These are phyloP conservation scores for Coreius guichenoti DNA, from an alignment of 2,797 vertebrate species.

Conservation along the genomic window DNA sequence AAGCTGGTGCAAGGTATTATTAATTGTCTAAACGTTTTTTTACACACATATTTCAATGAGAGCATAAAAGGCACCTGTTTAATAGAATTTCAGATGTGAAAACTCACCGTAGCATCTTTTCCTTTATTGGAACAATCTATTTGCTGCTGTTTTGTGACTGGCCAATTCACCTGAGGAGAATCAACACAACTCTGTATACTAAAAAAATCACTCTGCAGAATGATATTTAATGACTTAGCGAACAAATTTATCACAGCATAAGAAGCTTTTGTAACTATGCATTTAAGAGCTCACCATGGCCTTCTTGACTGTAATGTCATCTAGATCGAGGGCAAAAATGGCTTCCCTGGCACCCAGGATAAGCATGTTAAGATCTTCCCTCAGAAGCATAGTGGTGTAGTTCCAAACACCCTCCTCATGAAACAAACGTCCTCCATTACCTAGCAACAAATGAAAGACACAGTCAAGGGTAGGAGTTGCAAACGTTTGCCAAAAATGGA, in stretches of 20 bases:
- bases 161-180: slow-evolving; percentile 76
- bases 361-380: slow-evolving; percentile 75
- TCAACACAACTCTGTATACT: not conserved
- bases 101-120: slow-evolving; percentile 73
- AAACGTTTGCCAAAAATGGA: not conserved
- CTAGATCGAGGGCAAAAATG: slow-evolving; percentile 80
- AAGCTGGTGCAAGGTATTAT: not conserved
- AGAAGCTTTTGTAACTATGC: not conserved
- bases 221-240: not conserved
- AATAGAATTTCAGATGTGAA: not conserved
- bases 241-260: not conserved
- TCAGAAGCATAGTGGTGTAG: slow-evolving; percentile 79
- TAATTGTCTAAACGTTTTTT: not conserved
- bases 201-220: not conserved
- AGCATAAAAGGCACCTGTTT: not conserved
- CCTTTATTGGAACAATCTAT: slow-evolving; percentile 73
- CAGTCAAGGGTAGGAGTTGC: slow-evolving; percentile 2
- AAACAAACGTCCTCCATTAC: slow-evolving; percentile 70
- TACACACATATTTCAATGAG: not conserved
- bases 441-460: slow-evolving; percentile 55
- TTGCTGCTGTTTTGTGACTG: slow-evolving; percentile 64
- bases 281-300: slow-evolving; percentile 70
- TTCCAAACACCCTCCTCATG: slow-evolving; percentile 72
- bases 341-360: slow-evolving; percentile 80
- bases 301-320: slow-evolving; percentile 72